A percentile compares a stretch with the other conserved stretches of the same genome.
Conservation (phyloP, 2,888 invertebrate genomes). For the Petrolisthes manimaculis region DNA sequence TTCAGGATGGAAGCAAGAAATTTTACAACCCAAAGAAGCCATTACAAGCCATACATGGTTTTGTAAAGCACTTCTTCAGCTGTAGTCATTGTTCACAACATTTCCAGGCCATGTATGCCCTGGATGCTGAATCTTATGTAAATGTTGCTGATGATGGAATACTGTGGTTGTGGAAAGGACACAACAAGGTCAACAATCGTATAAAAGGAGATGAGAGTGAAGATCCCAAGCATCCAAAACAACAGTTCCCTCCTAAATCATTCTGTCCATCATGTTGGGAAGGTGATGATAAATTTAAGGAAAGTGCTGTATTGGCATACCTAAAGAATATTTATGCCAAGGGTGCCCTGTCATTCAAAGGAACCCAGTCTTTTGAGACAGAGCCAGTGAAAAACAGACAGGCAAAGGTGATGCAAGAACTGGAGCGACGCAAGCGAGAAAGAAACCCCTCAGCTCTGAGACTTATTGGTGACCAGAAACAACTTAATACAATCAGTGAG, state of each 20-base stretch:
- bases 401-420: constrained; percentile 33
- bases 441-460: background rate
- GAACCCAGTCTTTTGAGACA: constrained; percentile 25
- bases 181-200: constrained; percentile 92
- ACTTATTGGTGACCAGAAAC: background rate
- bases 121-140: constrained; percentile 79
- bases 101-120: constrained; percentile 86
- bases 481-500: background rate
- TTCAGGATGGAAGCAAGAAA: constrained; percentile 68
- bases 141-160: constrained; percentile 80
- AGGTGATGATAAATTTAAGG: constrained; percentile 68
- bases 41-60: constrained; percentile 86
- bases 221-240: constrained; percentile 90
- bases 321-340: constrained; percentile 54
- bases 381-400: constrained; percentile 33
- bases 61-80: constrained; percentile 92
- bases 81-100: constrained; percentile 91
- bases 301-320: constrained; percentile 49
- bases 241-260: constrained; percentile 83
- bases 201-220: constrained; percentile 88
- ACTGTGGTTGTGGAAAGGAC: constrained; percentile 93
- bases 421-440: constrained; percentile 17
- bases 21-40: constrained; percentile 76
- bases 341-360: constrained; percentile 55
- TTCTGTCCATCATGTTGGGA: constrained; percentile 80